Evolutionary conservation across 1,140 invertebrate species (phyloP), one percentile per base, ranked within the genome.

Genomic region (Drosophila tsacasi): DNA sequence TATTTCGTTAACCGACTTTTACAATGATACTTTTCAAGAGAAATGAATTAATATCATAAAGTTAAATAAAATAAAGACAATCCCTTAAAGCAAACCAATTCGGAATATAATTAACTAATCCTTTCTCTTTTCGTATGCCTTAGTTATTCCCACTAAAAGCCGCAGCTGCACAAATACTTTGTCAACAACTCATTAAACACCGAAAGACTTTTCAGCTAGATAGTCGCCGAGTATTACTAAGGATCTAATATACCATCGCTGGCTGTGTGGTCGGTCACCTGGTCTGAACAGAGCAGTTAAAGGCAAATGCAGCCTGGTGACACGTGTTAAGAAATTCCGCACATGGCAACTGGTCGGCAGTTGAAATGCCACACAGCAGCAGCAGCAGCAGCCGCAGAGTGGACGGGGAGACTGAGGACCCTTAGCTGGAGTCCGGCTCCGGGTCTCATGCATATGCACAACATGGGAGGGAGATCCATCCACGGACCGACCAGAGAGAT

Each of bases 251-350:
- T 55, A 21, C 49, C 58, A 61, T 55, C 49, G 54, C 10, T 15
- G 73, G 21, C 62, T 59, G 57, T 60, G 50, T 50, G 54, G 54
- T 39, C 64, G 50, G 35, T 32, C 21, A 25, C 21, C 54, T 37
- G 7, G 19, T 15, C 55, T 19, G 3, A 59, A 30, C 19, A 40
- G 30, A 23, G 61, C 32, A 68, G 62, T 59, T 68, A 55, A 69
- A 66, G 52, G 69, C 67, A 87, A 83, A 78, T 85, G 82, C 61
- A 66, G 52, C 74, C 64, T n/a, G 42, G 64, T 89, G 83, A 87
- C 83, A 87, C 83, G 83, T 87, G 84, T 87, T 87, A 67, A 84
- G 81, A 81, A 73, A 87, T 87, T 83, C 83, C 81, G 65, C 84
- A 83, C 81, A 87, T 89, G 73, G 73, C 81, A 80, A 80, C 69